phyloP scores from a whole-genome alignment of 2,113 vertebrate genomes.

The Hippocampus barbouri region DNA sequence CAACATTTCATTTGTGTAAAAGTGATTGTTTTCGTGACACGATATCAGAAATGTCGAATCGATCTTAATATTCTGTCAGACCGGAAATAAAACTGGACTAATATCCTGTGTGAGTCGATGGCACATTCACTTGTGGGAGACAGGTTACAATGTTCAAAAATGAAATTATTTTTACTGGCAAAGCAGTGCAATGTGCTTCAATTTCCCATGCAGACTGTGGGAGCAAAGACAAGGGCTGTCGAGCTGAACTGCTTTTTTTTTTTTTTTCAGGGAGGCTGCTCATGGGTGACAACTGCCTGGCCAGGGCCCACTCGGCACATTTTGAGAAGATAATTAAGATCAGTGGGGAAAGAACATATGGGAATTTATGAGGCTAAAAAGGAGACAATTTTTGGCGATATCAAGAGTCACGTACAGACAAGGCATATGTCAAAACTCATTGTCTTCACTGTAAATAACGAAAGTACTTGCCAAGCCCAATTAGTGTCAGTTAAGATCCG shows the following conservation, averaged over 20 bases:
- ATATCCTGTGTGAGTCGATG: conserved; percentile 28
- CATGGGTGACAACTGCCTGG: conserved; percentile 8
- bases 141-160: conserved; percentile 18
- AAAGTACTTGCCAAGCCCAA: neutral
- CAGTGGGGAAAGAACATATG: neutral
- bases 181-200: conserved; percentile 14
- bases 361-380: neutral
- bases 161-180: conserved; percentile 29
- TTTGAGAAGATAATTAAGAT: conserved; percentile 10
- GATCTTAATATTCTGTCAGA: conserved; percentile 9
- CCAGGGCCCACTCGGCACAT: conserved; percentile 4
- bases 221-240: conserved; percentile 11
- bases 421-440: neutral
- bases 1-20: neutral
- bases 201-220: conserved; percentile 2
- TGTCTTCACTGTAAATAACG: neutral
- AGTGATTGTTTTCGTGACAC: neutral
- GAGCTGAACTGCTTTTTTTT: conserved; percentile 35
- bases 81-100: conserved; percentile 21
- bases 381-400: neutral
- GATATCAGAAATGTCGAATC: conserved; percentile 16
- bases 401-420: neutral
- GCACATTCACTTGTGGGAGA: conserved; percentile 15
- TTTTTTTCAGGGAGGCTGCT: conserved; percentile 23
- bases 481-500: neutral